Conservation (phyloP, 2,797 vertebrate species). For the Acanthornis magna region DNA sequence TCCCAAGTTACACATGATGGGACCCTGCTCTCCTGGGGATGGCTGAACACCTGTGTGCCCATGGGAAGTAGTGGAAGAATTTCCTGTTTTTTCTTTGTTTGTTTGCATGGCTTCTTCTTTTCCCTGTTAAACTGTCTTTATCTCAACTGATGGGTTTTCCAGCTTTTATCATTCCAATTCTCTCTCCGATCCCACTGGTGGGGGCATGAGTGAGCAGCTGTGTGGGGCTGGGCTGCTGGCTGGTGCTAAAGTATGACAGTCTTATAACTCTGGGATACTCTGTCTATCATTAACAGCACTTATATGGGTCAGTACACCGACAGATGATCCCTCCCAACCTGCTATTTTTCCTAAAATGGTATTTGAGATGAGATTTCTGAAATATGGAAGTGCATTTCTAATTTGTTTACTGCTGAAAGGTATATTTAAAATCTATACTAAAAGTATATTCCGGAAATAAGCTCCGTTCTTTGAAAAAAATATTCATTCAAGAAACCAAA, state of each 20-base stretch:
- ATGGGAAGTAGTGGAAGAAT: not conserved
- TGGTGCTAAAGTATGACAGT: not conserved
- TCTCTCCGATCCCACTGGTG: not conserved
- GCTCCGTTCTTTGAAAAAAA: not conserved
- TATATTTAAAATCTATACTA: not conserved
- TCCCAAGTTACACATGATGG: too few species aligned
- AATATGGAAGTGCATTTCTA: not conserved
- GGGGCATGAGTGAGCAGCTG: not conserved
- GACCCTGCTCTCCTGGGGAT: not conserved
- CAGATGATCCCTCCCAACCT: not conserved
- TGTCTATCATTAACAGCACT: accelerated
- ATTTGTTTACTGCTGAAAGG: not conserved
- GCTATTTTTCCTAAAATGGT: not conserved
- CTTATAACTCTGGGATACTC: too few species aligned
- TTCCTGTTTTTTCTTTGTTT: not conserved
- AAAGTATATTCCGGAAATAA: not conserved
- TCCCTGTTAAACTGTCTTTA: not conserved
- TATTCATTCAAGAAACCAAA: not conserved
- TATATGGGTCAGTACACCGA: not conserved
- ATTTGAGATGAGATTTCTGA: not conserved
- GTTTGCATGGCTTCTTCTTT: not conserved
- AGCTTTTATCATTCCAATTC: not conserved
- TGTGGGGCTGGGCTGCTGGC: not conserved
- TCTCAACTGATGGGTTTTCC: not conserved
- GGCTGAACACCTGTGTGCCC: not conserved